phyloP scores from a whole-genome alignment of 2,797 vertebrate species.

The Falco novaeseelandiae region DNA sequence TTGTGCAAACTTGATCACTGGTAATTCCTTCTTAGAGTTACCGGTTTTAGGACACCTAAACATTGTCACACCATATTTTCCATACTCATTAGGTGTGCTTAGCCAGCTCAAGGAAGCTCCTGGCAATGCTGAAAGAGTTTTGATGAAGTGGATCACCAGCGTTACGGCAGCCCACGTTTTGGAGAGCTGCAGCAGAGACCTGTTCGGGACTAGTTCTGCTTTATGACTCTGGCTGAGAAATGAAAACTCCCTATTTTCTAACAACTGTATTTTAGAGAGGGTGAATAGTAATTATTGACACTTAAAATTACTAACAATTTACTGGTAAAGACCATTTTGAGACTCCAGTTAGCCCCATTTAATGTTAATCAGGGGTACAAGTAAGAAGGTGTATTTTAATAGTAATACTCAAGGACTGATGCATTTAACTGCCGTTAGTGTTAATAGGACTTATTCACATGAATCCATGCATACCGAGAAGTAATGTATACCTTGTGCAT shows the following conservation, averaged over 20 bases:
- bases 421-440: slow-evolving; percentile 43
- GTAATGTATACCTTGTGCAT: not conserved
- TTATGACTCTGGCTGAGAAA: not conserved
- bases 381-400: slow-evolving; percentile 44
- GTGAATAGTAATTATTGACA: slow-evolving; percentile 48
- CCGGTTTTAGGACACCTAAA: not conserved
- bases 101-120: not conserved
- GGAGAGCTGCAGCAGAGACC: not conserved
- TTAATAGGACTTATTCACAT: slow-evolving; percentile 46
- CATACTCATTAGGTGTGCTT: not conserved
- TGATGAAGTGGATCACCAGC: not conserved
- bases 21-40: not conserved
- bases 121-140: not conserved
- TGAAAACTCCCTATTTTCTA: not conserved
- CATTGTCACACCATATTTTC: not conserved
- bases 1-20: not conserved
- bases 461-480: slow-evolving; percentile 9
- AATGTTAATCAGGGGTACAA: slow-evolving; percentile 19
- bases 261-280: slow-evolving; percentile 37
- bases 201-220: not conserved
- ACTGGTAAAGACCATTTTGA: not conserved
- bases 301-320: slow-evolving; percentile 58
- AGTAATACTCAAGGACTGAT: slow-evolving; percentile 1
- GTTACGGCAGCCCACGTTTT: not conserved
- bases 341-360: not conserved